Evolutionary conservation across 2,113 vertebrate species (phyloP), one percentile per base, ranked within the genome.

Genomic region (Lophius piscatorius): DNA sequence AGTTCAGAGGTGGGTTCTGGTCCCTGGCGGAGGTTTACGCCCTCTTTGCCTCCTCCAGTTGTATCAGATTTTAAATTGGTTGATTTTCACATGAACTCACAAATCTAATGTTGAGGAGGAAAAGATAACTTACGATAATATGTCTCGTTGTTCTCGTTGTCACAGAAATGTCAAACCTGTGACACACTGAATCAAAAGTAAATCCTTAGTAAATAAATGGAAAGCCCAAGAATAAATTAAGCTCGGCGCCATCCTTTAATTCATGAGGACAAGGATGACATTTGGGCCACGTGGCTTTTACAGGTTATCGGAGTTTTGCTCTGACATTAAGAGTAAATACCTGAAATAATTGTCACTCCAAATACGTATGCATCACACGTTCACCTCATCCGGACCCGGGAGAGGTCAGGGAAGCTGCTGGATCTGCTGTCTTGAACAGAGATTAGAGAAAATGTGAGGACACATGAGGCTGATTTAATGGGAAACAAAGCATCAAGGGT

Each of bases 401-500:
- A 48, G 45, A 73, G 58, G 72, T 72, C 72, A 40, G 2, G 36
- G 45, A 59, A 46, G 41, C 69, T 36, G 75, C 50, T 59, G n/a
- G 36, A 38, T 60, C 52, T 4, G 39, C 39, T 10, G 2, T 40
- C 55, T 48, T 59, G 72, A 80, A 58, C 41, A 1, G 46, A 61
- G 67, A 83, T 78, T 69, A 71, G 54, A 74, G 60, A 23, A 17
- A 74, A 23, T 6, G 10, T n/a, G 20, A 33, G 51, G 49, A 61
- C 56, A 48, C 65, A 49, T 70, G 48, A 69, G 60, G 34, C 50
- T 29, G 68, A 76, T 85, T 76, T 81, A 70, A 67, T 65, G 35
- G 55, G 22, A 60, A 78, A 67, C 59, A 76, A 85, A 78, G 63
- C 59, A 63, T 69, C 64, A 46, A 74, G 24, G 55, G 63, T 69